Conservation (phyloP, 2,888 invertebrate genomes). For the Agrotis puta region DNA sequence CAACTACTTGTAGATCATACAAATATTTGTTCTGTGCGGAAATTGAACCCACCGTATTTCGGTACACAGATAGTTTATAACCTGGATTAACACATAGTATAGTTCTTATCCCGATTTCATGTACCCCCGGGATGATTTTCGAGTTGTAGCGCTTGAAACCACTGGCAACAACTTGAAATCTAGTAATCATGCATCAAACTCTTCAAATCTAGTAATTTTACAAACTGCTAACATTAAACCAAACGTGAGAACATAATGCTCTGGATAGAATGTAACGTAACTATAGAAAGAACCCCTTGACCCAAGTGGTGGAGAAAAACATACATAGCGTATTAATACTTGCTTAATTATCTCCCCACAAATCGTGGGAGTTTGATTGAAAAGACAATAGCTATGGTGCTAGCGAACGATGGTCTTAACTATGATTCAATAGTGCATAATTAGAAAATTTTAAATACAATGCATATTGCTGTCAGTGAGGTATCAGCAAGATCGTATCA, state of each 20-base stretch:
- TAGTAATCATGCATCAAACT: background rate
- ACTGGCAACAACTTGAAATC: no score
- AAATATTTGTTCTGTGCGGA: no score
- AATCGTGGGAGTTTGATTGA: constrained; percentile 52
- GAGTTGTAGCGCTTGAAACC: no score
- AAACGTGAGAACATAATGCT: constrained; percentile 53
- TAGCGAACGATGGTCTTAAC: constrained; percentile 11
- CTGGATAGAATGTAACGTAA: constrained; percentile 38
- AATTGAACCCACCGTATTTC: no score
- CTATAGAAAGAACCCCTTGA: constrained; percentile 34
- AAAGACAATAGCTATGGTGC: constrained; percentile 22
- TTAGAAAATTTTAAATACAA: constrained; percentile 53
- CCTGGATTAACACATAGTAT: no score
- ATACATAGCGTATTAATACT: constrained; percentile 18
- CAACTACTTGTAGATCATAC: no score
- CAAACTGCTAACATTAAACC: constrained; percentile 19
- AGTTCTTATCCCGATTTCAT: no score
- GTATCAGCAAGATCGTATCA: constrained; percentile 25
- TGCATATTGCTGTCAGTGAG: constrained; percentile 10
- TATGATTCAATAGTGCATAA: constrained; percentile 36
- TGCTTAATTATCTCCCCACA: constrained; percentile 26
- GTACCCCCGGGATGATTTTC: no score
- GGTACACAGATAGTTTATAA: no score
- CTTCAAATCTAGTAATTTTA: background rate
- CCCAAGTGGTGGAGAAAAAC: constrained; percentile 42